These are phyloP conservation scores for Troides aeacus DNA, from an alignment of 2,888 invertebrate genomes.

Conservation along the genomic window DNA sequence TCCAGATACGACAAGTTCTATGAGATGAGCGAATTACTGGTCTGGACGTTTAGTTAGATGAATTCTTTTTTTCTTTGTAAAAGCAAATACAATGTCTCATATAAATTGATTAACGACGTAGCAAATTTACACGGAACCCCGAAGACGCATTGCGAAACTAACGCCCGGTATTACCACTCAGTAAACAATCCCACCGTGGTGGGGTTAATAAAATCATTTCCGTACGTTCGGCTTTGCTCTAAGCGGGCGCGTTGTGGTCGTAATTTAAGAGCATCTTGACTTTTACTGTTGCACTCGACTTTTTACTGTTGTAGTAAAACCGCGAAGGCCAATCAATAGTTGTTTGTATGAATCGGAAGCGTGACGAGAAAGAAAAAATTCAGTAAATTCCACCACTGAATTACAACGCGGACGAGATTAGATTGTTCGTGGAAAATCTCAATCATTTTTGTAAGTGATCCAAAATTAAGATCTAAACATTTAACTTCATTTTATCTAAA, in stretches of 20 bases:
- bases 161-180: conserved; percentile 26
- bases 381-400: conserved; percentile 32
- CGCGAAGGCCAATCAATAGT: conserved; percentile 59
- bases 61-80: background rate
- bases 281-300: conserved; percentile 66
- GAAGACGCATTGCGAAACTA: conserved; percentile 37
- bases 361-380: conserved; percentile 35
- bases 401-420: conserved; percentile 17
- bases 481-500: background rate
- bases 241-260: conserved; percentile 46
- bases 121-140: conserved; percentile 32
- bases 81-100: conserved; percentile 1
- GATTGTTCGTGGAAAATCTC: conserved; percentile 1
- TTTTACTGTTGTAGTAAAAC: conserved; percentile 67
- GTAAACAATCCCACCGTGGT: conserved; percentile 57
- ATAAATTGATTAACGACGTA: conserved; percentile 8
- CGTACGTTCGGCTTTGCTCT: conserved; percentile 52
- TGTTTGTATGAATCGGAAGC: conserved; percentile 44
- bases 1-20: too few relatives aligned
- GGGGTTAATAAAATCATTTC: conserved; percentile 72
- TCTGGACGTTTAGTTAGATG: background rate
- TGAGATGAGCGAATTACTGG: too few relatives aligned
- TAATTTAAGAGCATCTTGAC: conserved; percentile 65
- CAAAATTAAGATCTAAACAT: background rate
- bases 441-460: background rate